Base-by-base conservation (phyloP, 2,113 vertebrate genomes). In the Oxyruncus cristatus region DNA sequence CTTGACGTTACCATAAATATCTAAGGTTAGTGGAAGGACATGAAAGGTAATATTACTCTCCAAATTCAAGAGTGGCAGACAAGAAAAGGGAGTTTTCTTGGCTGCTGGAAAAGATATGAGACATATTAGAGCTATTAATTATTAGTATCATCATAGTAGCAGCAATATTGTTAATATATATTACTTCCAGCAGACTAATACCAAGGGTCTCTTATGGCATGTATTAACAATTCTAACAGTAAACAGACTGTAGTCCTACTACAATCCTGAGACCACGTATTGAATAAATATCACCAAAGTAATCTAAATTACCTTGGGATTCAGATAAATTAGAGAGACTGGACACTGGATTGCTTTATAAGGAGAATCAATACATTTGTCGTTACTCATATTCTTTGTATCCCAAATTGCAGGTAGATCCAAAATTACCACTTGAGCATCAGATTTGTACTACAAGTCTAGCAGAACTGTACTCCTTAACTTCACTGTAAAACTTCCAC, bases 211-310 rank as follows among this genome's bases (percentile, higher is more conserved):
- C 14, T 77, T 74, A 83, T 8, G 39, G 50, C 50, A 95, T 19
- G 8, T 86, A 63, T 49, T 94, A 82, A 88, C 35, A 93, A 77
- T 77, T 10, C 33, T 14, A 89, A 71, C 14, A 47, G 30, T 26
- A 63, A 77, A 59, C 23, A 62, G 30, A 53, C 35, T 46, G 7
- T 5, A 73, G 42, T 55, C 28, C 15, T n/a, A 32, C 13, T n/a
- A n/a, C n/a, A n/a, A n/a, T n/a, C n/a, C n/a, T n/a, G 12, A 86
- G 7, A 26, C 13, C 66, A 66, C 0, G 0, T 42, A 49, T 20
- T 74, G 42, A 89, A 86, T 5, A 65, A 14, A 1, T 55, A 71
- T 26, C 53, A 79, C 20, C 42, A 80, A 46, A 20, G 30, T n/a
- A 47, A 76, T 42, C 9, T 55, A 71, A 66, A 62, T 52, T 47